Conservation (phyloP, 2,113 vertebrate genomes). For the Bujurquina vittata region DNA sequence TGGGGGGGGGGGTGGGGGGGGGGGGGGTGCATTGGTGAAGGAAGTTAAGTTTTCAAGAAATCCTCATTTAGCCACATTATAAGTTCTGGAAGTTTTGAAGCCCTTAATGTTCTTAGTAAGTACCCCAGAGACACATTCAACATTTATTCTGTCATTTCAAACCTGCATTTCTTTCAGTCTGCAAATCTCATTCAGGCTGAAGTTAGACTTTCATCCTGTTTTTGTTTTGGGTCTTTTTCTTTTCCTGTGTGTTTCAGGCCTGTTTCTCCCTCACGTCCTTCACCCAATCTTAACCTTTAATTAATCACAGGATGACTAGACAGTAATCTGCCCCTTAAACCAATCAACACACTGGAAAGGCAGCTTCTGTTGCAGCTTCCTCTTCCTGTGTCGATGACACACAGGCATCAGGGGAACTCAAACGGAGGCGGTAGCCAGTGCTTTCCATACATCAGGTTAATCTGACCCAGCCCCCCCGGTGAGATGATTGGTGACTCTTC, state of each 20-base stretch:
- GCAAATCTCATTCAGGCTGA: background rate
- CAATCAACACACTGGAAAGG: constrained; percentile 66
- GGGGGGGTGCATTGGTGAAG: background rate
- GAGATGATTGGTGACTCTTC: constrained; percentile 26
- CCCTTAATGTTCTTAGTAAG: constrained; percentile 6
- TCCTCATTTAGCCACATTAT: constrained; percentile 5
- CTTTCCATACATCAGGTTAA: constrained; percentile 39
- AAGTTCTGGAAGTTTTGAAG: constrained; percentile 10
- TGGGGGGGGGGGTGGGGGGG: too few relatives aligned
- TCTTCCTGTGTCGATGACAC: constrained; percentile 51
- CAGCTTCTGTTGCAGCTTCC: constrained; percentile 65
- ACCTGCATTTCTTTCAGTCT: constrained; percentile 28
- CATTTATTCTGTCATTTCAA: constrained; percentile 56
- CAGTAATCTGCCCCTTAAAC: constrained; percentile 41
- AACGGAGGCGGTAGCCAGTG: background rate
- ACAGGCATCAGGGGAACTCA: constrained; percentile 5
- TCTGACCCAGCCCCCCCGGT: constrained; percentile 26
- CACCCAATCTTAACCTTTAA: background rate
- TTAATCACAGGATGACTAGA: constrained; percentile 36
- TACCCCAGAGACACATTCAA: constrained; percentile 51
- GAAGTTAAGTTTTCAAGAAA: background rate
- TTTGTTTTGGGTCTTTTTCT: background rate
- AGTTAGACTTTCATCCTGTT: background rate
- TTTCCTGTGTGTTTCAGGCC: background rate
- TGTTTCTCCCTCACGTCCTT: constrained; percentile 10